Evolutionary conservation across 2,888 invertebrate species (phyloP).

Genomic region (Epinotia nisella): DNA sequence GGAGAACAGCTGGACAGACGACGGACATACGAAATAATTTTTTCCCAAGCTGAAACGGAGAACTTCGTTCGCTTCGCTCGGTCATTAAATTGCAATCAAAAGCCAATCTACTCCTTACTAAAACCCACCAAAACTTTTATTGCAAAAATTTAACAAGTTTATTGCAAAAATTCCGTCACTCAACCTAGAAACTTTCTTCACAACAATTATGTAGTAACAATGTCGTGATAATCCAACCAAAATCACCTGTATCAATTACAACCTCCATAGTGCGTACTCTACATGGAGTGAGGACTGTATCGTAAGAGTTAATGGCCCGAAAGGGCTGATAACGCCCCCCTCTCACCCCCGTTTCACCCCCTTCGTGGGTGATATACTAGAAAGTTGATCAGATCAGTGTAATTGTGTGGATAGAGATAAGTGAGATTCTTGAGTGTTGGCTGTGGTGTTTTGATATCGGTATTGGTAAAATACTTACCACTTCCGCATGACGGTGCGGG

Average conservation of each 20-base stretch:
- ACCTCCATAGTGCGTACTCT: conserved; percentile 68
- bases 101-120: too few species aligned
- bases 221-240: conserved; percentile 39
- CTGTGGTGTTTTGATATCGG: conserved; percentile 6
- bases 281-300: conserved; percentile 79
- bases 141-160: too few species aligned
- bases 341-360: conserved; percentile 38
- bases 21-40: too few species aligned
- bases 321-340: conserved; percentile 70
- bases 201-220: conserved; percentile 1
- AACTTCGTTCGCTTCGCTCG: too few species aligned
- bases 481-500: too few species aligned
- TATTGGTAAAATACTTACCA: neutral
- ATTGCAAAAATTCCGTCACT: too few species aligned
- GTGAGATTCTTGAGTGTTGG: conserved; percentile 48
- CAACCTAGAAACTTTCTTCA: neutral
- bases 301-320: conserved; percentile 78
- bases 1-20: too few species aligned
- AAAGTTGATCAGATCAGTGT: conserved; percentile 69
- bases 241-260: conserved; percentile 66
- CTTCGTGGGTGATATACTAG: conserved; percentile 48
- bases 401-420: conserved; percentile 77
- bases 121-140: too few species aligned
- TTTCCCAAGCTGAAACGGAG: too few species aligned
- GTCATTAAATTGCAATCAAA: too few species aligned